Percentiles rank a stretch among this genome's conserved stretches.
Conservation (phyloP, 2,113 vertebrate genomes). For the Trichomycterus rosablanca region DNA sequence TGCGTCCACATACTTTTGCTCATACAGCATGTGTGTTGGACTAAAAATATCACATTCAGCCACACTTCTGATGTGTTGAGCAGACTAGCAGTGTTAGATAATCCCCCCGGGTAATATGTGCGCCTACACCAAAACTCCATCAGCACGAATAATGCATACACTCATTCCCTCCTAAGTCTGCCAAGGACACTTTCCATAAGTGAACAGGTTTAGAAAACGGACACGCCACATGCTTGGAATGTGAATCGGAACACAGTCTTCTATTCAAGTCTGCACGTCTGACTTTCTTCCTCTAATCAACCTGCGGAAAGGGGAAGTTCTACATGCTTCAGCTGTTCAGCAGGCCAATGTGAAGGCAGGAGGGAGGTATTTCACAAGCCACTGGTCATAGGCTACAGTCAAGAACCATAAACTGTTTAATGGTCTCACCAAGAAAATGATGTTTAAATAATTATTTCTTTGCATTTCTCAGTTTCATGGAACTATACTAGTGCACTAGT, state of each 20-base stretch:
- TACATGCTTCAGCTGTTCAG: neutral
- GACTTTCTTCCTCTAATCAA: slow-evolving; percentile 31
- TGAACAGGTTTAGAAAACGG: slow-evolving; percentile 17
- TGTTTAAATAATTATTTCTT: too few species aligned
- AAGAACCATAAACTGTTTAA: slow-evolving; percentile 41
- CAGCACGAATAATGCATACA: slow-evolving; percentile 41
- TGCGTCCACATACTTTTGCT: too few species aligned
- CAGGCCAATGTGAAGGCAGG: slow-evolving; percentile 9
- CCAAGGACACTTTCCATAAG: slow-evolving; percentile 38
- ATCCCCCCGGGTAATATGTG: slow-evolving; percentile 30
- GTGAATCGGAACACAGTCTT: slow-evolving; percentile 22
- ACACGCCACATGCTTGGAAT: slow-evolving; percentile 16
- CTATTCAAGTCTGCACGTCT: slow-evolving; percentile 23
- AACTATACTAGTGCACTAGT: too few species aligned
- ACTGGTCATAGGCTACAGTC: slow-evolving; percentile 36
- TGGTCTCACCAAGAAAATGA: too few species aligned
- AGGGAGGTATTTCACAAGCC: slow-evolving; percentile 28
- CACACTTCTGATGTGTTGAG: neutral
- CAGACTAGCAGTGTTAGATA: slow-evolving; percentile 14
- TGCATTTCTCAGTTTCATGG: too few species aligned
- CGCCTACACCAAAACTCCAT: slow-evolving; percentile 31
- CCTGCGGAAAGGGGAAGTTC: slow-evolving; percentile 7
- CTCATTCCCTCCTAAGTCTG: slow-evolving; percentile 20
- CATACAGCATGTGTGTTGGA: too few species aligned
- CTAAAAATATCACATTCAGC: slow-evolving; percentile 9